Base-by-base conservation (phyloP, 2,113 vertebrate species). In the Bucco capensis region DNA sequence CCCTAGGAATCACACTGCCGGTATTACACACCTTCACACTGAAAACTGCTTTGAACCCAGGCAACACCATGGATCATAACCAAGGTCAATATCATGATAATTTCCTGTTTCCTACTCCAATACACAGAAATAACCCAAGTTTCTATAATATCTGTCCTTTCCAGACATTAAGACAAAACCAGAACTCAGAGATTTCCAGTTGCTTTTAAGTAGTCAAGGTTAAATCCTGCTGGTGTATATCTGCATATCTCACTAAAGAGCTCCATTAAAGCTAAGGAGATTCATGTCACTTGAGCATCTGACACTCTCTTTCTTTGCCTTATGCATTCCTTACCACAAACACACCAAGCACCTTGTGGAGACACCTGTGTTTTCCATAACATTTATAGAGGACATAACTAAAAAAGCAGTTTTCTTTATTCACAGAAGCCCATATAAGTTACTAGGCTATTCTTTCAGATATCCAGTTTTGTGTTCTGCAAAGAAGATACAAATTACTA, bases 51-150 rank as follows among this genome's bases (percentile, higher is more conserved):
- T 10, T 49, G 71, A 31, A 30, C 22, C 19, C 38, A 60, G 27
- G 7, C 19, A 56, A 2, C 53, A 14, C 5, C 27, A 24, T 0
- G 11, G 46, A 61, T 19, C 49, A 37, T 7, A 44, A 10, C 24
- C 46, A 16, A 57, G 37, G 44, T 16, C 62, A 62, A 5, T 8
- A 18, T 37, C 49, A 57, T 3, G 12, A 24, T 17, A 31, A 14
- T 38, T 74, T 8, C 50, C 28, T 3, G 0, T 9, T 78, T 46
- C 31, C 58, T 37, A 6, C 28, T 49, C 25, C 31, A 44, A 38
- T 2, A 40, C 23, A 31, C 0, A 58, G 1, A 72, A 60, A 19
- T 18, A 83, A 47, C 15, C 2, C 0, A 58, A 27, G 31, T 47
- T 40, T 25, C 64, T 49, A 0, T 12, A 24, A 62, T 49, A 40